Evolutionary conservation across 2,888 invertebrate species (phyloP).

Genomic region (Leucophenga maculata): DNA sequence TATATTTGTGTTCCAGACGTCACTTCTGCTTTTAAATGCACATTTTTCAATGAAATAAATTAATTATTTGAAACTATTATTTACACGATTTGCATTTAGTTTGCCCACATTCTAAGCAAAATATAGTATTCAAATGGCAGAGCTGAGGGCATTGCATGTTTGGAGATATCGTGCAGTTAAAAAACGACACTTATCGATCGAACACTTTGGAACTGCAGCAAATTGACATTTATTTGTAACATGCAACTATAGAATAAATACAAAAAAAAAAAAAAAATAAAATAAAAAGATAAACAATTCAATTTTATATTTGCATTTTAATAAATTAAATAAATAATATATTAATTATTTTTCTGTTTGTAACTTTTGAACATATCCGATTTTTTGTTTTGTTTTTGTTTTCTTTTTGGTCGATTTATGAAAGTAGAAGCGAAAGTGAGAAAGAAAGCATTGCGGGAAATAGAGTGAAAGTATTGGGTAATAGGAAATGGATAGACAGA

Average conservation of each 20-base stretch:
- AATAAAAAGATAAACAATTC: not conserved
- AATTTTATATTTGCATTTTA: slow-evolving; percentile 58
- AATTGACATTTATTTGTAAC: no score
- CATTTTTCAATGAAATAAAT: not conserved
- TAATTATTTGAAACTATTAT: no score
- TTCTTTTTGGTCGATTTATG: slow-evolving; percentile 61
- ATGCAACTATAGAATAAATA: no score
- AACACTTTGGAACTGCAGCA: no score
- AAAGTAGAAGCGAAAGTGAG: slow-evolving; percentile 27
- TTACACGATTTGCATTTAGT: slow-evolving; percentile 34
- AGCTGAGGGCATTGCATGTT: not conserved
- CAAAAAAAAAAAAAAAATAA: no score
- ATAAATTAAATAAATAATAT: slow-evolving; percentile 70
- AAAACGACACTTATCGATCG: not conserved
- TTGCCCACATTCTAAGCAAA: not conserved
- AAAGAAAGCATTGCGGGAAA: slow-evolving; percentile 23
- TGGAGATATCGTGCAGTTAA: not conserved
- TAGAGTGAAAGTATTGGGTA: slow-evolving; percentile 25
- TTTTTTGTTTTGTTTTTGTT: slow-evolving; percentile 21
- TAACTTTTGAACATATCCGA: slow-evolving; percentile 16
- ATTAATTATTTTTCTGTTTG: slow-evolving; percentile 48
- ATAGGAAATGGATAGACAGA: slow-evolving; percentile 33
- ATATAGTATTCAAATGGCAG: not conserved
- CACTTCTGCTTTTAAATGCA: no score
- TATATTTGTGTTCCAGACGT: no score